Percentiles rank a stretch among this genome's conserved stretches.
These are phyloP conservation scores for Mycalesis mineus DNA, from an alignment of 2,888 invertebrate species.

Conservation along the genomic window DNA sequence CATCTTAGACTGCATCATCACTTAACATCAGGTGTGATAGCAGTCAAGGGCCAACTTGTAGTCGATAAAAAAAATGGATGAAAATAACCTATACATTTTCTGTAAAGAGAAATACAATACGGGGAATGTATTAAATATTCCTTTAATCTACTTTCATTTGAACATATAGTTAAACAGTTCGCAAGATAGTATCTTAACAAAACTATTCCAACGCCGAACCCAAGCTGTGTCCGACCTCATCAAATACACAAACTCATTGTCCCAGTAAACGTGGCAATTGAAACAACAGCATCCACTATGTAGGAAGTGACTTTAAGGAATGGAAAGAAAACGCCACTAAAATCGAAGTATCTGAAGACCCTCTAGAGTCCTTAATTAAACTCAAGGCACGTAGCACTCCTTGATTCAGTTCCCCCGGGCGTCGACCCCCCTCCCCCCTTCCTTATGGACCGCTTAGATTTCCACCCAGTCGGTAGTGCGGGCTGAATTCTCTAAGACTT, in stretches of 20 bases:
- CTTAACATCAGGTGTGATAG: too few species aligned
- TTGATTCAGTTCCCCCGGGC: constrained; percentile 72
- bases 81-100: too few species aligned
- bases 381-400: constrained; percentile 74
- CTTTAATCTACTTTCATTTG: too few species aligned
- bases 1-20: too few species aligned
- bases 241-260: constrained; percentile 8
- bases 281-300: constrained; percentile 18
- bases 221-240: neutral
- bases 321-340: constrained; percentile 72
- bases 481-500: constrained; percentile 72
- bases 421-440: constrained; percentile 48
- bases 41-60: too few species aligned
- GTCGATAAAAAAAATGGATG: too few species aligned
- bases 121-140: too few species aligned
- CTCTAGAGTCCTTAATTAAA: constrained; percentile 73
- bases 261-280: constrained; percentile 36
- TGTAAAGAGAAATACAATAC: too few species aligned
- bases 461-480: constrained; percentile 71
- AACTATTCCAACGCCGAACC: neutral
- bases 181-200: neutral
- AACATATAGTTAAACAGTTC: too few species aligned
- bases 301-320: constrained; percentile 35
- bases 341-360: constrained; percentile 72
- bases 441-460: constrained; percentile 78